Evolutionary conservation across 37 sponge, comb jelly and placozoan species (phyloP).

Genomic region (Aphrocallistes beatrix): DNA sequence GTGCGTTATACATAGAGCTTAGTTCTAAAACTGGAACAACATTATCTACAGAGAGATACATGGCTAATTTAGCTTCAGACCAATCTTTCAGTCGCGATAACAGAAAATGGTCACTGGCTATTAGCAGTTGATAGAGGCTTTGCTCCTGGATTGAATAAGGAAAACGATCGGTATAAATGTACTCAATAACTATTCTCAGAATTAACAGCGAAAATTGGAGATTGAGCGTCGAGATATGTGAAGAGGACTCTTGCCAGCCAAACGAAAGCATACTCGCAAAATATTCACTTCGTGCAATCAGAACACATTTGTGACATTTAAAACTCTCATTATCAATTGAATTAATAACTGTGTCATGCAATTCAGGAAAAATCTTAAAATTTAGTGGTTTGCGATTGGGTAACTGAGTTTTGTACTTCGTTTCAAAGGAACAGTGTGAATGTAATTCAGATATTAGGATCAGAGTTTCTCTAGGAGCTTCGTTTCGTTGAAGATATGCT

Average conservation of each 20-base stretch:
- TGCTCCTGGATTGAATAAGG: background rate
- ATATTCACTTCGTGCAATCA: background rate
- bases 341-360: background rate
- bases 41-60: background rate
- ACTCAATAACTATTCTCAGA: background rate
- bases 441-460: background rate
- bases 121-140: background rate
- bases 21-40: conserved; percentile 8
- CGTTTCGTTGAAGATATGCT: background rate
- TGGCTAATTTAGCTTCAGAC: background rate
- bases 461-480: background rate
- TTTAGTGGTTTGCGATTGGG: background rate
- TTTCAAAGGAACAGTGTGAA: background rate
- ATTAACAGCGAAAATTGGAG: background rate
- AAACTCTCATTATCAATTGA: background rate
- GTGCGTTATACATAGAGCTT: conserved; percentile 41
- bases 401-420: background rate
- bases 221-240: background rate
- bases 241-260: background rate
- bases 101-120: background rate
- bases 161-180: background rate
- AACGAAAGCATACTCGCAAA: background rate
- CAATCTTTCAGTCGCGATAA: background rate
- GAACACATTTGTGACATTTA: conserved; percentile 10
- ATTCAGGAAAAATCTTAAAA: background rate